Evolutionary conservation across 2,113 vertebrate genomes (phyloP).

Genomic region (Mus spicilegus): DNA sequence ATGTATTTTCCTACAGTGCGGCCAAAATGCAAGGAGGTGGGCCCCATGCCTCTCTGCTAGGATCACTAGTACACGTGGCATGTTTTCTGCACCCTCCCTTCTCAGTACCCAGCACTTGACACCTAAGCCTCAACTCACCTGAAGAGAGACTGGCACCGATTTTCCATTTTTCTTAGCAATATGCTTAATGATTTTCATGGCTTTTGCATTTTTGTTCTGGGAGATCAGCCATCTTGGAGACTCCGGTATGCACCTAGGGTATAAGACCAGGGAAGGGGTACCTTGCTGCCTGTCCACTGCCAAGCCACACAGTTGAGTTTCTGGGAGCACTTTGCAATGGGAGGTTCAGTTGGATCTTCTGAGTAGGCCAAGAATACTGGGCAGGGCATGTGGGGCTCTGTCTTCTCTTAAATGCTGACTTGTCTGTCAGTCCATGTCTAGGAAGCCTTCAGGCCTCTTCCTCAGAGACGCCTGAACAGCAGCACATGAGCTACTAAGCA

Average conservation of each 20-base stretch:
- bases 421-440: background rate
- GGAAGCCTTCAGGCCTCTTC: background rate
- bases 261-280: background rate
- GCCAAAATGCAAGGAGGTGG: background rate
- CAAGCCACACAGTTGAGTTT: background rate
- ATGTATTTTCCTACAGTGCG: fast-evolving
- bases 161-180: constrained; percentile 88
- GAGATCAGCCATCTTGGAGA: constrained; percentile 90
- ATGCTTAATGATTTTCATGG: constrained; percentile 83
- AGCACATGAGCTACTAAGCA: background rate
- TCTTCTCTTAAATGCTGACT: background rate
- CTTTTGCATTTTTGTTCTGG: constrained; percentile 85
- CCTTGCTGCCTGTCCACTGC: no score
- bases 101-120: background rate
- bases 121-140: constrained; percentile 81
- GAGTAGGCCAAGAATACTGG: no score
- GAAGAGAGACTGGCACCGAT: constrained; percentile 77
- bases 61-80: fast-evolving
- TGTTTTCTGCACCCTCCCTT: background rate
- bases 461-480: background rate
- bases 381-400: fast-evolving
- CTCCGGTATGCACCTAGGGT: constrained; percentile 87
- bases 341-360: background rate
- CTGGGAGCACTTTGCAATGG: background rate
- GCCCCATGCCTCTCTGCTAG: fast-evolving